These are phyloP conservation scores for Agonopterix subpropinquella DNA, from an alignment of 2,888 invertebrate species.

Conservation along the genomic window DNA sequence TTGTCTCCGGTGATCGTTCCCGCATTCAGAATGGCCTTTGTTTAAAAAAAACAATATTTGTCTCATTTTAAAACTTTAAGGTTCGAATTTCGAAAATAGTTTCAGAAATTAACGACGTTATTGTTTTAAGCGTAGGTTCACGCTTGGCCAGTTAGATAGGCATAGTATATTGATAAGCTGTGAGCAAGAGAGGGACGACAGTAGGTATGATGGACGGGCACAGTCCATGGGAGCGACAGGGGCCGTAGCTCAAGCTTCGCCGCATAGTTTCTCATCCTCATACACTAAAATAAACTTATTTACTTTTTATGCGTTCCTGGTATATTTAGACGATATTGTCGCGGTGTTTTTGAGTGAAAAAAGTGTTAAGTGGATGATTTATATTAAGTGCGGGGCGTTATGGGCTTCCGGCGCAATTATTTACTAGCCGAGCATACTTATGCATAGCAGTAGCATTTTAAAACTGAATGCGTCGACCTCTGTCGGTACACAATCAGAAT, in stretches of 20 bases:
- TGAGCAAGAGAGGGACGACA: slow-evolving; percentile 34
- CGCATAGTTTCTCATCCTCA: slow-evolving; percentile 68
- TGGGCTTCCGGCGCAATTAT: slow-evolving; percentile 67
- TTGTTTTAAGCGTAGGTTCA: slow-evolving; percentile 56
- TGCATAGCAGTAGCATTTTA: slow-evolving; percentile 23
- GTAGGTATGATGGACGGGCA: slow-evolving; percentile 60
- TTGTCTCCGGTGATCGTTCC: slow-evolving; percentile 25
- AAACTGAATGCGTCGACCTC: neutral
- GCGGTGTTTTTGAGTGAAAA: slow-evolving; percentile 49
- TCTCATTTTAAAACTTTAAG: slow-evolving; percentile 26
- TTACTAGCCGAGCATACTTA: slow-evolving; percentile 36
- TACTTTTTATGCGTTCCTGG: slow-evolving; percentile 61
- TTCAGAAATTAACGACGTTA: slow-evolving; percentile 54
- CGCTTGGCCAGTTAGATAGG: slow-evolving; percentile 40
- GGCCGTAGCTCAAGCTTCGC: slow-evolving; percentile 59
- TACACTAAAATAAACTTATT: slow-evolving; percentile 58
- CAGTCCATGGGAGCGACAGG: slow-evolving; percentile 52
- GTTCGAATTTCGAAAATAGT: slow-evolving; percentile 38
- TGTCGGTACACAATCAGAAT: slow-evolving; percentile 39
- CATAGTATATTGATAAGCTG: slow-evolving; percentile 16
- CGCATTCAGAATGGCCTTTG: slow-evolving; percentile 1
- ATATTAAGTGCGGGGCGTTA: slow-evolving; percentile 63
- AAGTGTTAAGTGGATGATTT: slow-evolving; percentile 75
- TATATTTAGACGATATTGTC: slow-evolving; percentile 69
- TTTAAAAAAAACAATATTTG: slow-evolving; percentile 7